phyloP scores from a whole-genome alignment of 2,797 vertebrate species.

The Macropus fuliginosus region DNA sequence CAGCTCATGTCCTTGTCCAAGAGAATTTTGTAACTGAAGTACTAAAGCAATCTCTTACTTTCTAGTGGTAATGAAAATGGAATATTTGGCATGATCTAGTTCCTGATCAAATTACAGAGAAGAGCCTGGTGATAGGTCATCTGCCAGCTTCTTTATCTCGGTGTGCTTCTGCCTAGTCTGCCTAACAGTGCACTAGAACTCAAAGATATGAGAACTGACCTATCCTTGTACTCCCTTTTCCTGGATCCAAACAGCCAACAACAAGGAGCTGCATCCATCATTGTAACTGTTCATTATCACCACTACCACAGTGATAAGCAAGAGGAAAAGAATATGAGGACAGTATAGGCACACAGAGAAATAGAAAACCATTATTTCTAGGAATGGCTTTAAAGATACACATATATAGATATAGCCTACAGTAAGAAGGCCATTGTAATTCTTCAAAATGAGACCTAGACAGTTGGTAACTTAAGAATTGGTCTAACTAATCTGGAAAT shows the following conservation, averaged over 20 bases:
- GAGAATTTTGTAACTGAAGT: not conserved
- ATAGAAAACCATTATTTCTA: too few relatives aligned
- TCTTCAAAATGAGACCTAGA: too few relatives aligned
- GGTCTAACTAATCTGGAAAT: too few relatives aligned
- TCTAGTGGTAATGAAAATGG: not conserved
- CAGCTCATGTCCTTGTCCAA: not conserved
- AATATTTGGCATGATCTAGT: not conserved
- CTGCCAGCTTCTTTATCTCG: not conserved
- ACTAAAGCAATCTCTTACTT: not conserved
- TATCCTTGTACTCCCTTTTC: not conserved
- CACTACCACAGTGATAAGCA: not conserved
- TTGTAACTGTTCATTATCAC: not conserved
- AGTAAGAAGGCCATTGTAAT: too few relatives aligned
- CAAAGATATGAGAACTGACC: not conserved
- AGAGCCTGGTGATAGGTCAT: not conserved
- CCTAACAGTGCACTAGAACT: not conserved
- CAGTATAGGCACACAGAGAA: not conserved
- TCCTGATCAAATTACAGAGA: not conserved
- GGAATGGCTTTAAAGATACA: too few relatives aligned
- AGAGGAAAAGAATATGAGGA: not conserved
- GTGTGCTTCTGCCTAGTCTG: slow-evolving; percentile 16
- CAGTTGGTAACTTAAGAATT: too few relatives aligned
- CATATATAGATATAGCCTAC: too few relatives aligned
- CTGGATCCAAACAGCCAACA: not conserved
- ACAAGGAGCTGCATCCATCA: not conserved